These are phyloP conservation scores for Anhinga anhinga DNA, from an alignment of 2,113 vertebrate genomes.

Conservation along the genomic window DNA sequence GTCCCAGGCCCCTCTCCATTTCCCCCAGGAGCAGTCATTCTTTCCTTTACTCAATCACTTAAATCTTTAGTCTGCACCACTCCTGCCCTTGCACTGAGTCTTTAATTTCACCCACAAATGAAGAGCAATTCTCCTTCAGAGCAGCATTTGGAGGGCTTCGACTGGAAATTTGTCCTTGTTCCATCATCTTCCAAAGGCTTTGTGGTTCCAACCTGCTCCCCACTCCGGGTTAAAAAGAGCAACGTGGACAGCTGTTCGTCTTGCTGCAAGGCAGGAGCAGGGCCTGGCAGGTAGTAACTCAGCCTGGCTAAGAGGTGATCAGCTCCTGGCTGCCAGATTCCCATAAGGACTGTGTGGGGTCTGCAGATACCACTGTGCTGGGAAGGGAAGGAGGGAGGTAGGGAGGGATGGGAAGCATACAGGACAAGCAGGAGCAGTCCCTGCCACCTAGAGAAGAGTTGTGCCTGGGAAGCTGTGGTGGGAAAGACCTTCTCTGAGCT, in stretches of 20 bases:
- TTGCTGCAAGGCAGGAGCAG: neutral
- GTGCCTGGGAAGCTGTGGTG: neutral
- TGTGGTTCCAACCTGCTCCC: neutral
- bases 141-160: neutral
- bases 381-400: neutral
- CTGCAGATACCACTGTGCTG: neutral
- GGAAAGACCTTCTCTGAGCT: neutral
- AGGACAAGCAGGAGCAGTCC: neutral
- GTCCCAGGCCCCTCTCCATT: neutral
- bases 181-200: slow-evolving; percentile 8
- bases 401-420: neutral
- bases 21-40: neutral
- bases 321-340: neutral
- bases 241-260: neutral
- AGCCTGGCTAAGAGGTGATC: neutral
- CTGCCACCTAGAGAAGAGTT: neutral
- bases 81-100: neutral
- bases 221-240: neutral
- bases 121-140: slow-evolving; percentile 27
- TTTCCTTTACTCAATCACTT: neutral
- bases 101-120: neutral
- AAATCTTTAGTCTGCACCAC: neutral
- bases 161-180: slow-evolving; percentile 4
- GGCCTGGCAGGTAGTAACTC: neutral
- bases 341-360: rapidly evolving